A percentile compares a stretch with the other conserved stretches of the same genome.
phyloP scores from a whole-genome alignment of 2,113 vertebrate genomes.

The Nymphicus hollandicus region DNA sequence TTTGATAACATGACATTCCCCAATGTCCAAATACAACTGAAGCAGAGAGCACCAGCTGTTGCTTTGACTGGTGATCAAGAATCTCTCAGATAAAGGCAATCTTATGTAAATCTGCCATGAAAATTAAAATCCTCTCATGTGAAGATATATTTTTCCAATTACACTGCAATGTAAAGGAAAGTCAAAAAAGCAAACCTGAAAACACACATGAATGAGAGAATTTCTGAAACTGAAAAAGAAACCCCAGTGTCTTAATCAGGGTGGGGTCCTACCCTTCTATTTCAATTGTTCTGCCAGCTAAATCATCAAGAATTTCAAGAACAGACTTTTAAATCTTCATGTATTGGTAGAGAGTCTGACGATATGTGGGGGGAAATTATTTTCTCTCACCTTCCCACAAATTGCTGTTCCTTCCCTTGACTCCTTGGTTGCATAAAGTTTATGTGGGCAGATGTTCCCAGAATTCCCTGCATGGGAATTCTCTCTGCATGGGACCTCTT shows the following conservation, averaged over 20 bases:
- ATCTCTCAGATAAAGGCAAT: slow-evolving; percentile 45
- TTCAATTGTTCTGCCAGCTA: background rate
- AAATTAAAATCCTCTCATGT: slow-evolving; percentile 31
- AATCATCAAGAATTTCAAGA: background rate
- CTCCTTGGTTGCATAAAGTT: slow-evolving; percentile 16
- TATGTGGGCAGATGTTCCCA: slow-evolving; percentile 52
- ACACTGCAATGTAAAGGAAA: background rate
- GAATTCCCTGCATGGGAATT: background rate
- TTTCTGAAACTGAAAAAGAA: background rate
- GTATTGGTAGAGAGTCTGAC: background rate
- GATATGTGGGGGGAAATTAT: background rate
- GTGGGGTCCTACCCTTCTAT: background rate
- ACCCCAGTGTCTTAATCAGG: background rate
- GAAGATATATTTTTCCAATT: slow-evolving; percentile 28
- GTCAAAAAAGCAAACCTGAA: background rate
- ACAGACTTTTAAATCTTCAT: background rate
- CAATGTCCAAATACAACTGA: slow-evolving; percentile 47
- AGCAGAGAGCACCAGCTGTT: slow-evolving; percentile 57
- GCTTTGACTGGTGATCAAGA: slow-evolving; percentile 53
- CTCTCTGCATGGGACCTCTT: slow-evolving; percentile 51
- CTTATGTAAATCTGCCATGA: slow-evolving; percentile 58
- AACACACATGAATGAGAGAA: background rate
- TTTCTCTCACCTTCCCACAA: slow-evolving; percentile 13
- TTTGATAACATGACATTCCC: slow-evolving; percentile 49
- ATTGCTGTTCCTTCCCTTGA: background rate